phyloP scores from a whole-genome alignment of 2,797 vertebrate species.

The Coilia nasus region DNA sequence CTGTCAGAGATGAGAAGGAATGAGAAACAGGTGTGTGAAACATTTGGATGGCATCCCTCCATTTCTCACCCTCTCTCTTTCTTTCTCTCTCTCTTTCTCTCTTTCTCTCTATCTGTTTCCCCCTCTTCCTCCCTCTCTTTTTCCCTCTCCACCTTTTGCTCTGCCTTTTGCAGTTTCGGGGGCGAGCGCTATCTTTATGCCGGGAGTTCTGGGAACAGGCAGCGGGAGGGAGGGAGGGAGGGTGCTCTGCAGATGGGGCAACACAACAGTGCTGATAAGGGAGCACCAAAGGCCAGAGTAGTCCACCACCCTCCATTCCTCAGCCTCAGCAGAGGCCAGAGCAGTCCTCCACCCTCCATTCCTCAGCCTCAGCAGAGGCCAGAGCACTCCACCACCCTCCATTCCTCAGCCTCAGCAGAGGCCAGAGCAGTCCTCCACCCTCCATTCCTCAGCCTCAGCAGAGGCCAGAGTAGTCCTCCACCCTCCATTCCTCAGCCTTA shows the following conservation, averaged over 20 bases:
- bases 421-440: too few species aligned
- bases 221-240: constrained; percentile 29
- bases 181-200: constrained; percentile 59
- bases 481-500: too few species aligned
- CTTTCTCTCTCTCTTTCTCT: background rate
- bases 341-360: background rate
- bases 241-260: background rate
- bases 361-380: constrained; percentile 6
- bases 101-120: background rate
- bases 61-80: constrained; percentile 7
- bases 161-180: constrained; percentile 45
- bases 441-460: background rate
- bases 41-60: constrained; percentile 41
- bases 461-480: background rate
- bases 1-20: constrained; percentile 68
- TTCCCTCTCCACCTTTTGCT: background rate
- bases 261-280: background rate
- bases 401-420: background rate
- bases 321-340: background rate
- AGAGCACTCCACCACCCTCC: background rate
- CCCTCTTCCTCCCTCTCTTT: background rate
- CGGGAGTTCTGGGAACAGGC: constrained; percentile 45
- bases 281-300: background rate
- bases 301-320: background rate
- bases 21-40: constrained; percentile 76